Conservation (phyloP, 2,113 vertebrate genomes). For the Phocoena phocoena region DNA sequence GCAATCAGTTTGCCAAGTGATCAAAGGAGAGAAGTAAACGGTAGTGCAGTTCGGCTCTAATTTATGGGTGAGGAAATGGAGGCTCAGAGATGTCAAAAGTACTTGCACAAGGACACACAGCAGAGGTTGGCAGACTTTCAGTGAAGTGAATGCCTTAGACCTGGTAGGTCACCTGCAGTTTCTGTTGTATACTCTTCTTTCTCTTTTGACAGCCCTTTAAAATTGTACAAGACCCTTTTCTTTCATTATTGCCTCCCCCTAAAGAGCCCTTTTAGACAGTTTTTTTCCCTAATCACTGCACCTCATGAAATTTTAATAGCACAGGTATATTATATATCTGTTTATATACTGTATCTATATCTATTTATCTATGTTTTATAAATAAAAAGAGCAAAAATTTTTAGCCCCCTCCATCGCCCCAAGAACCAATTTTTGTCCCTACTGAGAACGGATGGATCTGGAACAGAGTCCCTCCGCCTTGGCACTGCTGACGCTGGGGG, state of each 20-base stretch:
- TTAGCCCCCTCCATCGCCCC: not conserved
- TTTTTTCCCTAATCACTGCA: not conserved
- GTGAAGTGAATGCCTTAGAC: not conserved
- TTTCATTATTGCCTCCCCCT: not conserved
- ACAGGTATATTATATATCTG: not conserved
- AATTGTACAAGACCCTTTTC: not conserved
- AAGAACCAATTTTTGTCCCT: not conserved
- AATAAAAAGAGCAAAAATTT: not conserved
- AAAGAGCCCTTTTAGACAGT: not conserved
- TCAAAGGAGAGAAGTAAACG: not conserved
- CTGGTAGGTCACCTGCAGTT: not conserved
- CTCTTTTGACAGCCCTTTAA: not conserved
- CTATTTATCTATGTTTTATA: not conserved
- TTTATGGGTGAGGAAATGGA: not conserved
- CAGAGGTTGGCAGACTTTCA: not conserved
- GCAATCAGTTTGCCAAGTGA: not conserved
- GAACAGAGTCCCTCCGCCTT: not conserved
- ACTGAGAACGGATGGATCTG: not conserved
- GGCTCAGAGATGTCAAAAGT: not conserved
- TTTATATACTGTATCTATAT: not conserved
- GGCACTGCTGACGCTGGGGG: not conserved
- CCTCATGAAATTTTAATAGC: not conserved
- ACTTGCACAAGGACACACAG: not conserved
- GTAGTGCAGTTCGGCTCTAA: fast-evolving
- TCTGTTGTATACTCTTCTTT: not conserved